These are phyloP conservation scores for Balanococcus diminutus DNA, from an alignment of 2,888 invertebrate genomes.

Conservation along the genomic window DNA sequence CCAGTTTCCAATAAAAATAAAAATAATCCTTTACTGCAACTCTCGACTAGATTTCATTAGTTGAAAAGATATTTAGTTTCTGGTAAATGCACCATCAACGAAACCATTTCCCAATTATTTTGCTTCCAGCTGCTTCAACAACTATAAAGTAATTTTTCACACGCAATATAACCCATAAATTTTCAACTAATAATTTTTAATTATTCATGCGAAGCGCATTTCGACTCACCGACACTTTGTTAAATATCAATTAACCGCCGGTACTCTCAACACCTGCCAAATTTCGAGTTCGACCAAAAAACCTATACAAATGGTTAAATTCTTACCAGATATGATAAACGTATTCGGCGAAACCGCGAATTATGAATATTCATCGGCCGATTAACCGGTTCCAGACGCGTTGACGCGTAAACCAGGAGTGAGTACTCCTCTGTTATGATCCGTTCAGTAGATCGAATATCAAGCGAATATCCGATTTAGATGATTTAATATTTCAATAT, in stretches of 20 bases:
- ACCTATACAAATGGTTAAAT: not conserved
- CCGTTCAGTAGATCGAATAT: not conserved
- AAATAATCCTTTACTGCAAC: not conserved
- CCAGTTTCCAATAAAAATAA: too few species aligned
- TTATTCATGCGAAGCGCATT: not conserved
- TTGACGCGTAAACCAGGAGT: conserved; percentile 11
- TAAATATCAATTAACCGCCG: not conserved
- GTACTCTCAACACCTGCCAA: not conserved
- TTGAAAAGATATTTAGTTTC: not conserved
- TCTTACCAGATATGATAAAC: not conserved
- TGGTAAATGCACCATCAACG: too few species aligned
- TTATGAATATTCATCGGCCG: not conserved
- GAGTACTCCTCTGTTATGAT: not conserved
- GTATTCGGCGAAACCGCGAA: not conserved
- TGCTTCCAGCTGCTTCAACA: not conserved
- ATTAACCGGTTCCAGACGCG: not conserved
- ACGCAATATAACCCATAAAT: not conserved
- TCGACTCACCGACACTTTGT: not conserved
- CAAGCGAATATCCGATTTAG: not conserved
- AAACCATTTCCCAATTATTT: not conserved
- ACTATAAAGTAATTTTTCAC: not conserved
- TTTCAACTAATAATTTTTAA: not conserved
- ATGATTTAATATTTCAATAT: conserved; percentile 5
- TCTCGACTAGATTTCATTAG: not conserved
- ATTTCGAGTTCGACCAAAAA: not conserved